phyloP scores from a whole-genome alignment of 2,888 invertebrate species.

The Hydroisotoma schaefferi region DNA sequence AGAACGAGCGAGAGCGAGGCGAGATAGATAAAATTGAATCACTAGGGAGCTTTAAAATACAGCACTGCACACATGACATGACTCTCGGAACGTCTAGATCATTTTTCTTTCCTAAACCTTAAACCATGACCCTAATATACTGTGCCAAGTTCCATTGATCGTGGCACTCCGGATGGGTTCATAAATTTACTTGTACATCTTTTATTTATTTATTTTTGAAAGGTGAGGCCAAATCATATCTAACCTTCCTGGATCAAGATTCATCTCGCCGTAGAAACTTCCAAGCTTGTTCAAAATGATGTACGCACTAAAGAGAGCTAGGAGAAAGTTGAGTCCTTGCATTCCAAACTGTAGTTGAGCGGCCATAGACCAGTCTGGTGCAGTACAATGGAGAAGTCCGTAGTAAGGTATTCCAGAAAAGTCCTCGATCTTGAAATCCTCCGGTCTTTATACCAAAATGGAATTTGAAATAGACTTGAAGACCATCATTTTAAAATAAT shows the following conservation, averaged over 20 bases:
- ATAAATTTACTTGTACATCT: too few relatives aligned
- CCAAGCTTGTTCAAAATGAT: constrained; percentile 6
- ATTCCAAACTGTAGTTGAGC: background rate
- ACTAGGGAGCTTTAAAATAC: too few relatives aligned
- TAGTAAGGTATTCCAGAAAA: background rate
- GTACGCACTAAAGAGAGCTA: constrained; percentile 9
- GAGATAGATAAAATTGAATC: too few relatives aligned
- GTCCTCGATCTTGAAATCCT: constrained; percentile 4
- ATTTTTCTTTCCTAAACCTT: too few relatives aligned
- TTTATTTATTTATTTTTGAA: too few relatives aligned
- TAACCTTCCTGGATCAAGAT: constrained; percentile 6
- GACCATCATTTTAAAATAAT: constrained; percentile 1
- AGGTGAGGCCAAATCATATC: too few relatives aligned
- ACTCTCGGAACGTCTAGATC: too few relatives aligned
- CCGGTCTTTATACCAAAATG: background rate
- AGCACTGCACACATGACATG: too few relatives aligned
- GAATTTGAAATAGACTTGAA: background rate
- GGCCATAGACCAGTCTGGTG: constrained; percentile 2
- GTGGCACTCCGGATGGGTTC: too few relatives aligned
- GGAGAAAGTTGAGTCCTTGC: constrained; percentile 8
- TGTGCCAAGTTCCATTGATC: too few relatives aligned
- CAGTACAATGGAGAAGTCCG: constrained; percentile 8
- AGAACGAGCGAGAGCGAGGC: too few relatives aligned
- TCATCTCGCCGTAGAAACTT: background rate
- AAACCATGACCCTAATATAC: too few relatives aligned